phyloP scores from a whole-genome alignment of 2,113 vertebrate genomes.

The Platichthys stellatus region DNA sequence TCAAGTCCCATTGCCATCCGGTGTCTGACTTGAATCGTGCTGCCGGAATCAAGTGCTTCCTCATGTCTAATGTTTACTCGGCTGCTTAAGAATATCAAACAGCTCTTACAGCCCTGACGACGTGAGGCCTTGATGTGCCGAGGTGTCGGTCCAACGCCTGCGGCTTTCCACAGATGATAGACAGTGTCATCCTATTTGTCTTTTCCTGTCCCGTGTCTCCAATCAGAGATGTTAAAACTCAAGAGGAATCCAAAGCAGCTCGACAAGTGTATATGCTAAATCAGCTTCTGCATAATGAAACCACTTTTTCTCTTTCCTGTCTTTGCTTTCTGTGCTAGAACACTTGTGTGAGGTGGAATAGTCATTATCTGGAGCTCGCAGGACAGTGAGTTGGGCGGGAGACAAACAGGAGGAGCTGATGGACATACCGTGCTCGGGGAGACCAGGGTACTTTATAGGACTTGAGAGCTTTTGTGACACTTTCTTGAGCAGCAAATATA shows the following conservation, averaged over 20 bases:
- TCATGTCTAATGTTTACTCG: slow-evolving; percentile 75
- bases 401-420: slow-evolving; percentile 38
- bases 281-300: slow-evolving; percentile 27
- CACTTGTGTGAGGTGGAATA: slow-evolving; percentile 66
- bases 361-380: slow-evolving; percentile 50
- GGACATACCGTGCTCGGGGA: slow-evolving; percentile 56
- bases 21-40: slow-evolving; percentile 59
- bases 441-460: slow-evolving; percentile 59
- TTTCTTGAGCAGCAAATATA: slow-evolving; percentile 41
- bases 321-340: slow-evolving; percentile 36
- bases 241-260: slow-evolving; percentile 24
- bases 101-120: slow-evolving; percentile 30
- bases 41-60: slow-evolving; percentile 75
- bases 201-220: background rate
- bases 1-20: slow-evolving; percentile 70
- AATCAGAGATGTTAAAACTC: slow-evolving; percentile 20
- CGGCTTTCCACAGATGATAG: slow-evolving; percentile 34
- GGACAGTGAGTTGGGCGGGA: slow-evolving; percentile 27
- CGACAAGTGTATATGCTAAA: background rate
- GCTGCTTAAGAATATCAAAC: slow-evolving; percentile 70
- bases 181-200: slow-evolving; percentile 16
- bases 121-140: slow-evolving; percentile 19
- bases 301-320: slow-evolving; percentile 17
- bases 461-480: slow-evolving; percentile 34
- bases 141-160: slow-evolving; percentile 54